phyloP scores from a whole-genome alignment of 2,888 invertebrate species.

The Ectemnius cavifrons region DNA sequence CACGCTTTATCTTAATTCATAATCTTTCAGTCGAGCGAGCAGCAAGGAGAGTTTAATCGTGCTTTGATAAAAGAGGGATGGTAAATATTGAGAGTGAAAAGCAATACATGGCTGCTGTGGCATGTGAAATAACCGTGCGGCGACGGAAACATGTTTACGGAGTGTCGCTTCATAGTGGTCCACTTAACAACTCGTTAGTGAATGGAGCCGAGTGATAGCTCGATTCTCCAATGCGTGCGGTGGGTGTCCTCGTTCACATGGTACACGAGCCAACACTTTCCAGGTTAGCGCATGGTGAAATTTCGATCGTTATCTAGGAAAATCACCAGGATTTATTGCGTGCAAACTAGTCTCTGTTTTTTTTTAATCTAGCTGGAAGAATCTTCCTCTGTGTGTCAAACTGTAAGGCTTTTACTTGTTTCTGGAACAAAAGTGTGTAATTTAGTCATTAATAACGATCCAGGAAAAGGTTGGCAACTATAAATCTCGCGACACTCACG shows the following conservation, averaged over 20 bases:
- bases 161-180: constrained; percentile 27
- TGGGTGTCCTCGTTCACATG: constrained; percentile 34
- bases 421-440: background rate
- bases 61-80: background rate
- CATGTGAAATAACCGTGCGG: constrained; percentile 18
- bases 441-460: constrained; percentile 2
- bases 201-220: constrained; percentile 25
- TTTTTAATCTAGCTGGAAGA: too few species aligned
- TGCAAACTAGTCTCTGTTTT: too few species aligned
- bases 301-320: constrained; percentile 28
- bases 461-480: background rate
- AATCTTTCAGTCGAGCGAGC: too few species aligned
- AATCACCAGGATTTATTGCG: constrained; percentile 17
- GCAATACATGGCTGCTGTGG: background rate
- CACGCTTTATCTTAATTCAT: too few species aligned
- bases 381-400: too few species aligned
- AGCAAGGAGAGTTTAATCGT: background rate
- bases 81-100: constrained; percentile 2
- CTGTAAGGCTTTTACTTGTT: too few species aligned
- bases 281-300: constrained; percentile 30
- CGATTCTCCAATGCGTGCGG: constrained; percentile 13
- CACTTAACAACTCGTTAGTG: constrained; percentile 29
- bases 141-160: constrained; percentile 39
- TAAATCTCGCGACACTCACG: constrained; percentile 2
- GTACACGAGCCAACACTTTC: constrained; percentile 29